Evolutionary conservation across 2,888 invertebrate genomes (phyloP), one percentile per base, ranked within the genome.

Genomic region (Helleia helle): DNA sequence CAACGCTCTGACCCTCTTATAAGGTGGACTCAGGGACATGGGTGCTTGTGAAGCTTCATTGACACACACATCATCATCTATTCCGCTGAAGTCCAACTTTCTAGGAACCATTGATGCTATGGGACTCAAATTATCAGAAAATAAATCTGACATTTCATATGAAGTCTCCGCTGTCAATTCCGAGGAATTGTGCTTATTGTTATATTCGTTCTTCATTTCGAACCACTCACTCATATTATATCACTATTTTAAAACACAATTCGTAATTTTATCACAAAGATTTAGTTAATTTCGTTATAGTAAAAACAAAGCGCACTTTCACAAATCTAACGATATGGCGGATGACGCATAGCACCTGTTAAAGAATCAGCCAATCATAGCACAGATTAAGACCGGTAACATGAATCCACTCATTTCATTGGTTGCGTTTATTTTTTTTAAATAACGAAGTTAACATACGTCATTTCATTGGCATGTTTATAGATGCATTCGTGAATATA

Each of bases 91-190:
- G 58, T 88, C 87, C 48, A 89, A 71, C 70, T 89, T 89, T 54
- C 88, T 86, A 7, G 89, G 88, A 59, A 87, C 79, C 54, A 87
- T 85, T 42, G 74, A 64, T 44, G 72, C 70, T 52, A 87, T 86
- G 28, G 87, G 88, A 54, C 88, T 88, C 49, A 87, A 71, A 68
- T 87, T 89, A 42, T 84, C 86, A 52, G 88, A 87, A 58, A 87
- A 86, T 56, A 75, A 73, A 62, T 88, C 88, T 62, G 89, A 88
- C 74, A 89, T 86, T 69, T 90, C 89, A 72, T 88, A 87, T 50
- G 89, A 88, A 52, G 80, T 86, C 73, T 87, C 88, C 55, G 80
- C 81, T 46, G 87, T 87, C 51, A 87, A 65, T 66, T 87, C 87
- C 46, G 87, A 87, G 44, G 87, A 84, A 67, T 81, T 71, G 49